Base-by-base conservation (phyloP, 2,888 invertebrate genomes). In the Agriopis aurantiaria region DNA sequence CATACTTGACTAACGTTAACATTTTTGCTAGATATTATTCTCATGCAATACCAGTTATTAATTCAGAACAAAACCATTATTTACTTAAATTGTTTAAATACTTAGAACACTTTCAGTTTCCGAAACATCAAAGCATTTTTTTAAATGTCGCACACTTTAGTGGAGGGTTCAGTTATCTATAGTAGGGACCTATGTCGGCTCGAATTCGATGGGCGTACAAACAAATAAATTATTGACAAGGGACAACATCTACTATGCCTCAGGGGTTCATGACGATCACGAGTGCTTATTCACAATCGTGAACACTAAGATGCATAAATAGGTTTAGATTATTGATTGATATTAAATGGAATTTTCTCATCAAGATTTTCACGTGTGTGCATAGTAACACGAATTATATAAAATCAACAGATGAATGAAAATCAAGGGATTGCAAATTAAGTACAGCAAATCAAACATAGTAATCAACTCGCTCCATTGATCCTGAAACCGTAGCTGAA, bases 161-260 rank as follows among this genome's bases (percentile, higher is more conserved):
- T 58, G 8, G 58, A 8, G n/a, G 33, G 12, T 58, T 33, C 14
- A 46, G 58, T 33, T 48, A 56, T 14, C 48, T 40, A 49, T 65
- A 14, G 59, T 59, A 65, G 65, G 59, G 43, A 40, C 65, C 41
- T 33, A 45, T 33, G 10, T 51, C 56, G 41, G 33, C 49, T 65
- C 41, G 17, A 52, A 65, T 65, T 65, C 60, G 46, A 41, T 49
- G 41, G 45, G 51, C 57, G 57, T 61, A 56, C 61, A 17, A 52
- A 56, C 56, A 61, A 62, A 62, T 56, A 67, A 67, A 67, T 67
- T 33, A 55, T 60, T 61, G 61, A 62, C 48, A 67, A 68, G 68
- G 57, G 49, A 75, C 76, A 77, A 71, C 60, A 73, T 73, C 69
- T 72, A 65, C 69, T 59, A 68, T 71, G 56, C 57, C 33, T 52